Evolutionary conservation across 2,888 invertebrate species (phyloP).

Genomic region (Callyntrura guangdongensis): DNA sequence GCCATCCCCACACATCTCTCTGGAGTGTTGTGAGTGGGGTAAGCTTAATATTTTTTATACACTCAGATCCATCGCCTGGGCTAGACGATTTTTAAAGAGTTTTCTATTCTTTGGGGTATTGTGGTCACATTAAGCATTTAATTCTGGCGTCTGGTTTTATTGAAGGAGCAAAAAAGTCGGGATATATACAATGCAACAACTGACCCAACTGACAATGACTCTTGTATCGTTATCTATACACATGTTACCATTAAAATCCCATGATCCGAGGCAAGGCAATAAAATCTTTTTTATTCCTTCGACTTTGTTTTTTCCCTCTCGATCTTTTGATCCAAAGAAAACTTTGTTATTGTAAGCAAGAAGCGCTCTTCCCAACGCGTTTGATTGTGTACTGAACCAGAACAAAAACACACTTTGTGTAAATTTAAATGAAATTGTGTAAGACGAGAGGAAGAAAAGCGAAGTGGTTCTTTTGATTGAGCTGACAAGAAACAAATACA

Average conservation of each 20-base stretch:
- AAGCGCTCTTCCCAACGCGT: background rate
- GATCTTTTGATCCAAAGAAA: slow-evolving; percentile 39
- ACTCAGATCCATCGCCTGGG: slow-evolving; percentile 18
- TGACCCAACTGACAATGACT: slow-evolving; percentile 72
- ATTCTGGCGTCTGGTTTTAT: slow-evolving; percentile 73
- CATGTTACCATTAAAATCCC: slow-evolving; percentile 77
- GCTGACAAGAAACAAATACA: slow-evolving; percentile 48
- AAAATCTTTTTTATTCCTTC: slow-evolving; percentile 55
- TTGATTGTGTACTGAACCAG: slow-evolving; percentile 13
- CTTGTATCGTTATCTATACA: slow-evolving; percentile 77
- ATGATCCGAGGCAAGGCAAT: slow-evolving; percentile 67
- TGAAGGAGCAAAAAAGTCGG: slow-evolving; percentile 43
- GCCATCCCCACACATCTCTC: background rate
- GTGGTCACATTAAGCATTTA: slow-evolving; percentile 42
- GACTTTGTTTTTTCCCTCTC: background rate
- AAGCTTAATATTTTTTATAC: slow-evolving; percentile 5
- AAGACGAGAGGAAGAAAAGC: slow-evolving; percentile 13
- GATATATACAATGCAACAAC: slow-evolving; percentile 23
- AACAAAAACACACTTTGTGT: slow-evolving; percentile 42
- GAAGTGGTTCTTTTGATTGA: slow-evolving; percentile 47
- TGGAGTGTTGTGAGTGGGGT: background rate
- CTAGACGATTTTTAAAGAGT: slow-evolving; percentile 20
- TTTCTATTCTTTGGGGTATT: background rate
- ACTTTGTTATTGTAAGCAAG: background rate
- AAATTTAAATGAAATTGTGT: slow-evolving; percentile 49